phyloP scores from a whole-genome alignment of 2,888 invertebrate genomes.

The Drosophila barbarae region DNA sequence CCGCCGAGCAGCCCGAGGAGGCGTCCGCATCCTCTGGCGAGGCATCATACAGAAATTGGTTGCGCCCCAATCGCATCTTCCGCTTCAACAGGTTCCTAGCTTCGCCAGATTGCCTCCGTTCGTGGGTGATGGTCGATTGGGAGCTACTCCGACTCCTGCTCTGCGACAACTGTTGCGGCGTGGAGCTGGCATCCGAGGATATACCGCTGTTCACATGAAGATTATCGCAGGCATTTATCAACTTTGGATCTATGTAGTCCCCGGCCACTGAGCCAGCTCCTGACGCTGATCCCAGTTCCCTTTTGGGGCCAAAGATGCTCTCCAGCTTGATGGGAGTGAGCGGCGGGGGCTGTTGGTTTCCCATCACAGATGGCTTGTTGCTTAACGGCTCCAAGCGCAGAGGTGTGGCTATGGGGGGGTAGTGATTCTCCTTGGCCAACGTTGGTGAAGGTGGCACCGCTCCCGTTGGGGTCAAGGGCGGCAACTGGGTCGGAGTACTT shows the following conservation, averaged over 20 bases:
- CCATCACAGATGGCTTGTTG: constrained; percentile 23
- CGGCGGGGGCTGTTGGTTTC: constrained; percentile 3
- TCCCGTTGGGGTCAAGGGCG: constrained; percentile 46
- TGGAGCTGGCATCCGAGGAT: constrained; percentile 64
- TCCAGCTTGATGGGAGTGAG: constrained; percentile 62
- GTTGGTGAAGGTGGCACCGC: constrained; percentile 10
- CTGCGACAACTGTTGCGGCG: constrained; percentile 53
- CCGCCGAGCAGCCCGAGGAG: constrained; percentile 68
- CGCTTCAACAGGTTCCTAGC: constrained; percentile 77
- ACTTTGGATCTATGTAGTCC: constrained; percentile 82
- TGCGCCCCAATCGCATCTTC: constrained; percentile 79
- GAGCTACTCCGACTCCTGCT: constrained; percentile 57
- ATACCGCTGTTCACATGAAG: constrained; percentile 81
- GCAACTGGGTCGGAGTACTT: constrained; percentile 52
- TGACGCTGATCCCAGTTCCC: constrained; percentile 8
- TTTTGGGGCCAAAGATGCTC: constrained; percentile 51
- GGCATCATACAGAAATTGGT: constrained; percentile 79
- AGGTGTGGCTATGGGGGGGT: constrained; percentile 42
- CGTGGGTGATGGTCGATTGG: constrained; percentile 61
- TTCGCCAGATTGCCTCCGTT: constrained; percentile 69
- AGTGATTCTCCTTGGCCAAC: constrained; percentile 44
- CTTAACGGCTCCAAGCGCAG: constrained; percentile 59
- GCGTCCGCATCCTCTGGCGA: constrained; percentile 75
- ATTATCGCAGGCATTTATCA: constrained; percentile 87
- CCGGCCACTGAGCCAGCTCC: constrained; percentile 26